A percentile compares a stretch with the other conserved stretches of the same genome.
These are phyloP conservation scores for Cheilosia vernalis DNA, from an alignment of 2,888 invertebrate species.

Conservation along the genomic window DNA sequence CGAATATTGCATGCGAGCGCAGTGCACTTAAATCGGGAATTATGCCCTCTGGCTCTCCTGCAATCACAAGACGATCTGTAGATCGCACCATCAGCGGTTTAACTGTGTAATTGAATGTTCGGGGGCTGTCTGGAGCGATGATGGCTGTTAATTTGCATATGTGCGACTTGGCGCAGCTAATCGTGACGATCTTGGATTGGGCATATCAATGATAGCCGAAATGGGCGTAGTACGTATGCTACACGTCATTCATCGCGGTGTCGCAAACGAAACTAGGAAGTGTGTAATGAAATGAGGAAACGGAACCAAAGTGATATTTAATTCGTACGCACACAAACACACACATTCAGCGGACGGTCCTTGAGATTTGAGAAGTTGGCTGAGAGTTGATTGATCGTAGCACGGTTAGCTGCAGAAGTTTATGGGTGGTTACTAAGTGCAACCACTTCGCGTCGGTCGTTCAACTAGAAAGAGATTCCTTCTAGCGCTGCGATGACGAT, in stretches of 20 bases:
- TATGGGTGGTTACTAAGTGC: slow-evolving; percentile 22
- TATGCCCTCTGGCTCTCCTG: neutral
- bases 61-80: neutral
- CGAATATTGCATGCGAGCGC: neutral
- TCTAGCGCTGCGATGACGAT: no score
- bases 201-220: slow-evolving; percentile 49
- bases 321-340: neutral
- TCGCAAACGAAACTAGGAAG: slow-evolving; percentile 29
- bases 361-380: slow-evolving; percentile 41
- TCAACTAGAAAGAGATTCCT: slow-evolving; percentile 30
- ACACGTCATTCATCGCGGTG: neutral
- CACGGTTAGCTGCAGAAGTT: neutral
- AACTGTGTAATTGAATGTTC: slow-evolving; percentile 58
- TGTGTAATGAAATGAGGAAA: slow-evolving; percentile 54
- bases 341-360: slow-evolving; percentile 7
- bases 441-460: slow-evolving; percentile 37
- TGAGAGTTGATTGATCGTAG: slow-evolving; percentile 2
- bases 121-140: slow-evolving; percentile 36
- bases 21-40: slow-evolving; percentile 44
- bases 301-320: slow-evolving; percentile 23
- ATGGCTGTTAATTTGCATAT: slow-evolving; percentile 48
- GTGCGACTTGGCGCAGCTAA: slow-evolving; percentile 10
- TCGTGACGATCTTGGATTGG: slow-evolving; percentile 48
- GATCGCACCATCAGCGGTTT: slow-evolving; percentile 28
- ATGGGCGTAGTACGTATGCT: slow-evolving; percentile 15